Percentiles rank a stretch among this genome's conserved stretches.
These are phyloP conservation scores for Rhinichthys osculus DNA, from an alignment of 2,797 vertebrate genomes.

Conservation along the genomic window DNA sequence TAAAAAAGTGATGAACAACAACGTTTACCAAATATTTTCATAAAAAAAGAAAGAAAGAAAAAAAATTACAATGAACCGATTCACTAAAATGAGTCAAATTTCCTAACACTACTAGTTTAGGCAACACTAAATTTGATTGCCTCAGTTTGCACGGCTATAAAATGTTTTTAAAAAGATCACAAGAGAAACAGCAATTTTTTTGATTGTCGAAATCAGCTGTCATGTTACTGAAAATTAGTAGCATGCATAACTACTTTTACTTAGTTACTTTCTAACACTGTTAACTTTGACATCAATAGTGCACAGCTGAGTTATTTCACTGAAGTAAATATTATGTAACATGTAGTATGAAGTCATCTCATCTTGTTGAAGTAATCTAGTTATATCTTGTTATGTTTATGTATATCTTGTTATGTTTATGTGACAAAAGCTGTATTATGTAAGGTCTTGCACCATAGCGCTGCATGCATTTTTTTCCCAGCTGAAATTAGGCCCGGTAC, in stretches of 20 bases:
- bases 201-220: too few relatives aligned
- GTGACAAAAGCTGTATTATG: not conserved
- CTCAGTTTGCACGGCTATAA: not conserved
- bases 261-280: not conserved
- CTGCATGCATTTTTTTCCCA: not conserved
- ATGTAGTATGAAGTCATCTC: not conserved
- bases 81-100: not conserved
- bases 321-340: not conserved
- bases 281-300: not conserved
- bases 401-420: not conserved
- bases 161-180: too few relatives aligned
- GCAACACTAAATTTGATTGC: not conserved
- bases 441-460: not conserved
- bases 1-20: not conserved
- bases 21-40: not conserved
- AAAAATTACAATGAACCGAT: not conserved
- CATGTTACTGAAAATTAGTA: not conserved
- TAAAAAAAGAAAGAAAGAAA: not conserved
- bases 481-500: not conserved
- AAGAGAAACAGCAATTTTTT: too few relatives aligned
- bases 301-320: not conserved
- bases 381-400: not conserved
- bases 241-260: not conserved
- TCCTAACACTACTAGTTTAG: not conserved
- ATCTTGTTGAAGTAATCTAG: constrained; percentile 3